Evolutionary conservation across 2,113 vertebrate species (phyloP).

Genomic region (Catharus bicknelli): DNA sequence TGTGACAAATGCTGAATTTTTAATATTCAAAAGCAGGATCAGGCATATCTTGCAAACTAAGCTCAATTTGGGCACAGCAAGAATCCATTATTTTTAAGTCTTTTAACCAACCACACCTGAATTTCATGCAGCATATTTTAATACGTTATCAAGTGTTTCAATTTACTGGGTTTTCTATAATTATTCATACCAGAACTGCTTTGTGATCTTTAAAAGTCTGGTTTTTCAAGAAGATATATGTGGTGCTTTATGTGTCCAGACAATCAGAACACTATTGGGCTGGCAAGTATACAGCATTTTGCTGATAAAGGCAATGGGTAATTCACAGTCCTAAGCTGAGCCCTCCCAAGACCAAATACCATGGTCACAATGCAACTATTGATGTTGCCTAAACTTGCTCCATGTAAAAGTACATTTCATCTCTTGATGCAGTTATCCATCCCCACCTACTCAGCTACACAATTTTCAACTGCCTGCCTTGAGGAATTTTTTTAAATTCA

Average conservation of each 20-base stretch:
- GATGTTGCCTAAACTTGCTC: not conserved
- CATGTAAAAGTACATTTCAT: not conserved
- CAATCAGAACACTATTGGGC: not conserved
- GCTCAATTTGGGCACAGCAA: not conserved
- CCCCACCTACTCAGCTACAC: not conserved
- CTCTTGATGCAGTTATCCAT: not conserved
- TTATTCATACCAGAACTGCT: not conserved
- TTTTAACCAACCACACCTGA: not conserved
- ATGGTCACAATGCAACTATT: not conserved
- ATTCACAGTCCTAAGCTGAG: not conserved
- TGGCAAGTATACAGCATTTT: not conserved
- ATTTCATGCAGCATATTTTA: slow-evolving; percentile 5
- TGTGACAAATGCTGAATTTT: slow-evolving; percentile 21
- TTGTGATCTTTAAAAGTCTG: not conserved
- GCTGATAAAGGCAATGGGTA: not conserved
- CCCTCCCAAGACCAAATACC: not conserved
- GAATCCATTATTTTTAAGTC: not conserved
- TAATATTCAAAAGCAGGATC: slow-evolving; percentile 28
- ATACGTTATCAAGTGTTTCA: not conserved
- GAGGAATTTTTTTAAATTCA: not conserved
- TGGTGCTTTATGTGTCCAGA: not conserved
- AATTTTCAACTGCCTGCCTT: not conserved
- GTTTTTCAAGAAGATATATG: not conserved
- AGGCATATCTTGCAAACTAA: not conserved
- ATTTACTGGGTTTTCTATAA: not conserved